These are phyloP conservation scores for Cerceris rybyensis DNA, from an alignment of 2,888 invertebrate genomes.

Conservation along the genomic window DNA sequence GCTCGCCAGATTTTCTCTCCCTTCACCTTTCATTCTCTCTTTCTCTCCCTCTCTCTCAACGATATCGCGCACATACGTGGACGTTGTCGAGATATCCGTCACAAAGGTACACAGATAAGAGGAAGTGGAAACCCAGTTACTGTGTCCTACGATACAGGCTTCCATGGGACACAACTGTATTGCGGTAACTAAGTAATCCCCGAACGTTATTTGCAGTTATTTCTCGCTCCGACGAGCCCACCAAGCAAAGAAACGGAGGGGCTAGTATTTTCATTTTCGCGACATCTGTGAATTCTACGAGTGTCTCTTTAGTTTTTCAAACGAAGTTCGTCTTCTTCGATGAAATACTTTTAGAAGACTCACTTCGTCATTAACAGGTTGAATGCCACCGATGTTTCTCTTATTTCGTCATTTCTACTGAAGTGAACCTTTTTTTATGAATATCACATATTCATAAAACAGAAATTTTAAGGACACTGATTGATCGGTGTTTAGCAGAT, in stretches of 20 bases:
- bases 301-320: not conserved
- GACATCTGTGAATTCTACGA: constrained; percentile 47
- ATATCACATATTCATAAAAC: too few relatives aligned
- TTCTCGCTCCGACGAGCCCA: constrained; percentile 75
- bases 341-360: too few relatives aligned
- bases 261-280: constrained; percentile 68
- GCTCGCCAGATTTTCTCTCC: constrained; percentile 41
- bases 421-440: too few relatives aligned
- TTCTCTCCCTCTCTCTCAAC: constrained; percentile 41
- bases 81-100: constrained; percentile 47
- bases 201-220: constrained; percentile 81
- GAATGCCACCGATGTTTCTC: too few relatives aligned
- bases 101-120: constrained; percentile 49
- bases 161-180: constrained; percentile 68
- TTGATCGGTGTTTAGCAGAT: too few relatives aligned
- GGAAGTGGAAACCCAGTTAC: constrained; percentile 63
- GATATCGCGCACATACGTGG: constrained; percentile 47
- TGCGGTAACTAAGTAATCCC: constrained; percentile 81
- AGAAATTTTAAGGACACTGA: too few relatives aligned
- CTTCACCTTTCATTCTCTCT: constrained; percentile 40
- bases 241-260: constrained; percentile 25
- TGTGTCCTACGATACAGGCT: constrained; percentile 40
- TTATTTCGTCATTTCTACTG: too few relatives aligned
- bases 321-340: not conserved
- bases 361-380: too few relatives aligned